phyloP scores from a whole-genome alignment of 2,888 invertebrate genomes.

The Papilio protenor region DNA sequence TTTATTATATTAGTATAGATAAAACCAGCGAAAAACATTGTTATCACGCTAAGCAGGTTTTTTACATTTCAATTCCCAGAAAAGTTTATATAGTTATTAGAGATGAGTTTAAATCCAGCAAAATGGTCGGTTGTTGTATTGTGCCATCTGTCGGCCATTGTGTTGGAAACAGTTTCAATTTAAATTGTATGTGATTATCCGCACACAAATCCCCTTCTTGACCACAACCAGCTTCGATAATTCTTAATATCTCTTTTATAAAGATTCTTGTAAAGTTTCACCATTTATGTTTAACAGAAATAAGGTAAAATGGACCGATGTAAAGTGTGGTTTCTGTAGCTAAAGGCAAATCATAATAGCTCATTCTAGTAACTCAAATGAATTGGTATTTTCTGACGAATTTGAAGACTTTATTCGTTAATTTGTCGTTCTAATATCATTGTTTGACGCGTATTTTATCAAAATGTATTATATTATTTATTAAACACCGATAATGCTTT shows the following conservation, averaged over 20 bases:
- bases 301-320: no score
- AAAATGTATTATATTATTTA: neutral
- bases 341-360: no score
- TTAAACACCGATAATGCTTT: neutral
- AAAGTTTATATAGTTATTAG: neutral
- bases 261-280: neutral
- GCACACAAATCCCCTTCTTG: neutral
- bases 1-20: no score
- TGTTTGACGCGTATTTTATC: neutral
- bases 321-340: no score
- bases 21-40: neutral
- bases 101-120: neutral
- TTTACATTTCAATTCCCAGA: neutral
- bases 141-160: neutral
- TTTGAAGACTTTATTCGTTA: neutral
- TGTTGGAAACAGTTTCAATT: neutral
- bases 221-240: neutral
- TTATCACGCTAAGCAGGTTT: neutral
- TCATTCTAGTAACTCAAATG: no score
- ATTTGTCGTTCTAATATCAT: neutral
- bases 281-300: neutral
- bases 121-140: neutral
- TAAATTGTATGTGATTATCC: neutral
- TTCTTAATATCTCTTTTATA: neutral
- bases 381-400: neutral